Conservation (phyloP, 2,888 invertebrate species). For the Dynastes tityus region DNA sequence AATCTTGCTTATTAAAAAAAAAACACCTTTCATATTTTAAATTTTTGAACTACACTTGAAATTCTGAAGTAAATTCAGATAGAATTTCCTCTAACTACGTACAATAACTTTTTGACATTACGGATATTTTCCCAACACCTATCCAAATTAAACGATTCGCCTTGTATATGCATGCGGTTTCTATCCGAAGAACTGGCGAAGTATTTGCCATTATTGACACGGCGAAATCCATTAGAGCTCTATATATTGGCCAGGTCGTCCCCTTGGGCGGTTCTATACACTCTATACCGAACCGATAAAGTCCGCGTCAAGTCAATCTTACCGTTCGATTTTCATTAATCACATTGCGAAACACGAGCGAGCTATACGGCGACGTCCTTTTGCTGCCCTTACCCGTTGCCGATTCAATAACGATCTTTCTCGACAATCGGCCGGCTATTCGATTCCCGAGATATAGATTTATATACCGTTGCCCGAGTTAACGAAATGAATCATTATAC, state of each 20-base stretch:
- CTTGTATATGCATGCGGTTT: neutral
- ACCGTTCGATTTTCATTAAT: slow-evolving; percentile 50
- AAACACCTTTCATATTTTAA: too few species aligned
- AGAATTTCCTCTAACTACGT: too few species aligned
- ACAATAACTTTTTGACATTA: too few species aligned
- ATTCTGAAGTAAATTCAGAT: too few species aligned
- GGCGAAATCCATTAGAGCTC: slow-evolving; percentile 28
- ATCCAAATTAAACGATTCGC: neutral
- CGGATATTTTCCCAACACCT: too few species aligned
- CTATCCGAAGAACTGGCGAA: slow-evolving; percentile 10
- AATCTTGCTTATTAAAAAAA: too few species aligned
- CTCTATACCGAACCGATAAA: slow-evolving; percentile 42
- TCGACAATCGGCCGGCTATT: slow-evolving; percentile 60
- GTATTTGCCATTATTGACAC: slow-evolving; percentile 29
- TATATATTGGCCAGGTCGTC: slow-evolving; percentile 34
- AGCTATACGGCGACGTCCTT: neutral
- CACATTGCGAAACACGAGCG: slow-evolving; percentile 30
- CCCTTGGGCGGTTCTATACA: slow-evolving; percentile 13
- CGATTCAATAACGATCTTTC: slow-evolving; percentile 52
- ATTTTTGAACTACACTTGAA: too few species aligned
- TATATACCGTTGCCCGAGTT: slow-evolving; percentile 56
- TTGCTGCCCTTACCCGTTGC: slow-evolving; percentile 1
- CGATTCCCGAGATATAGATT: slow-evolving; percentile 63
- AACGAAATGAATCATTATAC: slow-evolving; percentile 50
- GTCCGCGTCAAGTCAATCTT: slow-evolving; percentile 47